Percentiles rank a stretch among this genome's conserved stretches.
phyloP scores from a whole-genome alignment of 2,113 vertebrate genomes.

The Coptodon rendalli region DNA sequence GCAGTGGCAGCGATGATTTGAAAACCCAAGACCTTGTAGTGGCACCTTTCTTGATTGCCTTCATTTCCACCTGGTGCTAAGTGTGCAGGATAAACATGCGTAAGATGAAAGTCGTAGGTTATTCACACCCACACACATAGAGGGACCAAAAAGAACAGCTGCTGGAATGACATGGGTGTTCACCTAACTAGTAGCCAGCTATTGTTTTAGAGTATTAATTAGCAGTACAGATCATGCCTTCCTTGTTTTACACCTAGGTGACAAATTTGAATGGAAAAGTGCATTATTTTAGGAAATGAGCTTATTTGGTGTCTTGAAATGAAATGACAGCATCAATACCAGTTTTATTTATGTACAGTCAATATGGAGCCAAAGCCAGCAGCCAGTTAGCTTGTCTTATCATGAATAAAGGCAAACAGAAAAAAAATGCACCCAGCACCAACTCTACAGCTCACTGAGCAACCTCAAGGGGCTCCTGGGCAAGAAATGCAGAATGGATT shows the following conservation, averaged over 20 bases:
- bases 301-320: not conserved
- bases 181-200: not conserved
- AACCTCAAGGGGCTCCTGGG: not conserved
- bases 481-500: not conserved
- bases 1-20: constrained; percentile 13
- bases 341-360: not conserved
- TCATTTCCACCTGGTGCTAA: constrained; percentile 36
- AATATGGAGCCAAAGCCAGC: not conserved
- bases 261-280: not conserved
- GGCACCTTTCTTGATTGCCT: constrained; percentile 21
- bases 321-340: not conserved
- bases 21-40: constrained; percentile 24
- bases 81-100: constrained; percentile 10
- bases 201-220: not conserved
- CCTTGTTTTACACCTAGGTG: not conserved
- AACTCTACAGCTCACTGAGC: not conserved
- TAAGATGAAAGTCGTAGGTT: not conserved
- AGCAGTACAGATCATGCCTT: not conserved
- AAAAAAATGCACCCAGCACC: not conserved
- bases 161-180: not conserved
- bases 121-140: not conserved
- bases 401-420: not conserved
- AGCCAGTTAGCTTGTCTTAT: not conserved
- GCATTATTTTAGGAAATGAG: not conserved
- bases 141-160: not conserved